Conservation (phyloP, 37 sponge, comb jelly and placozoan species). For the Theonella swinhoei region DNA sequence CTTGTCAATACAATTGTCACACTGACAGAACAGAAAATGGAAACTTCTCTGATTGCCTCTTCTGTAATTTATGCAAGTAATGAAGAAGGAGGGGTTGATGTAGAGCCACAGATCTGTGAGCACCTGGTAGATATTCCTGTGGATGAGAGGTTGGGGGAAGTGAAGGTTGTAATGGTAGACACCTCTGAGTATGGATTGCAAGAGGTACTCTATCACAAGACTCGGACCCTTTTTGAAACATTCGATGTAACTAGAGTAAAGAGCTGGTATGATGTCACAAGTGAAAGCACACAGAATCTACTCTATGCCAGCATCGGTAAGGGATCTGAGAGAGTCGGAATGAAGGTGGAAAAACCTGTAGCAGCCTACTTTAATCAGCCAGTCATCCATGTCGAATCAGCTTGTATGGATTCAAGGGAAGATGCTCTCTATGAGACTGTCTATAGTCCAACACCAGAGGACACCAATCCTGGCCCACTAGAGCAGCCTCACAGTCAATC, state of each 20-base stretch:
- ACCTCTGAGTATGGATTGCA: not conserved
- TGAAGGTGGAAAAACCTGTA: not conserved
- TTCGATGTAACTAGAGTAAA: not conserved
- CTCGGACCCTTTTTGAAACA: not conserved
- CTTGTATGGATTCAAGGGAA: not conserved
- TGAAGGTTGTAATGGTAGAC: slow-evolving; percentile 6
- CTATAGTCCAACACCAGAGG: not conserved
- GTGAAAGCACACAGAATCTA: not conserved
- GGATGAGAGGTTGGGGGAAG: slow-evolving; percentile 24
- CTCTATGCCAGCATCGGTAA: not conserved
- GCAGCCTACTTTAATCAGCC: not conserved
- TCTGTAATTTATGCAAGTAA: not conserved
- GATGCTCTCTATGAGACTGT: not conserved
- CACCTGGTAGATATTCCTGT: slow-evolving; percentile 14
- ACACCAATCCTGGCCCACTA: too few species aligned
- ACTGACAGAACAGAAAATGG: not conserved
- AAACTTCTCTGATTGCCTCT: slow-evolving; percentile 20
- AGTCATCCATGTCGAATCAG: not conserved
- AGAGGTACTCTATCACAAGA: not conserved
- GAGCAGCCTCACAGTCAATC: not conserved
- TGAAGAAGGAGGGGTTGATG: not conserved
- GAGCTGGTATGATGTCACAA: not conserved
- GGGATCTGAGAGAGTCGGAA: not conserved
- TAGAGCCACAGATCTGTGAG: not conserved
- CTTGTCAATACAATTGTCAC: not conserved